Percentiles rank a stretch among this genome's conserved stretches.
Evolutionary conservation across 2,888 invertebrate species (phyloP).

Genomic region (Erebia epiphron): DNA sequence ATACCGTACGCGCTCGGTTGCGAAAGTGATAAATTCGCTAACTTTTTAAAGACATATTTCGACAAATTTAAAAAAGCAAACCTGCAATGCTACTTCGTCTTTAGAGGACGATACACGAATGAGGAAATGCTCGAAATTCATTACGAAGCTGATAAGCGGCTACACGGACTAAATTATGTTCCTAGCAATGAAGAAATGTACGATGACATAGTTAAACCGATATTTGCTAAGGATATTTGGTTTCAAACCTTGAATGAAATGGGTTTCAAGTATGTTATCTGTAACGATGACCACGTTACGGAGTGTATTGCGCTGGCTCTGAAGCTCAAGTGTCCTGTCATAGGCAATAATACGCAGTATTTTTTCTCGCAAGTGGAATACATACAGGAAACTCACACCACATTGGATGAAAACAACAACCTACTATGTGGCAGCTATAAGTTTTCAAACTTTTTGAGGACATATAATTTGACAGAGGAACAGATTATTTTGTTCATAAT

Average conservation of each 20-base stretch:
- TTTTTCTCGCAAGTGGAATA: constrained; percentile 50
- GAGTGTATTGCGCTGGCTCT: constrained; percentile 53
- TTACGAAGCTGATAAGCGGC: constrained; percentile 5
- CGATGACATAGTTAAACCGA: constrained; percentile 37
- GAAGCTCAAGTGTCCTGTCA: constrained; percentile 50
- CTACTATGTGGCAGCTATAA: constrained; percentile 7
- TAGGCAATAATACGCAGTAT: constrained; percentile 51
- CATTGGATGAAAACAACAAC: constrained; percentile 35
- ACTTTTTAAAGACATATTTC: constrained; percentile 44
- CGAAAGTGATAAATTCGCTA: constrained; percentile 50
- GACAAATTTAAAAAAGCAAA: constrained; percentile 49
- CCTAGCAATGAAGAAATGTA: background rate
- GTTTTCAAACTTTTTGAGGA: constrained; percentile 27
- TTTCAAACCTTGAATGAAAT: constrained; percentile 51
- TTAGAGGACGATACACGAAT: constrained; percentile 49
- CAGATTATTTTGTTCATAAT: constrained; percentile 43
- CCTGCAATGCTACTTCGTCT: constrained; percentile 53
- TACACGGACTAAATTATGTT: constrained; percentile 12
- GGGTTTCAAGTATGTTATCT: constrained; percentile 47
- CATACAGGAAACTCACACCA: constrained; percentile 43
- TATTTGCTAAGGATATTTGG: constrained; percentile 46
- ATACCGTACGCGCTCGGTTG: constrained; percentile 47
- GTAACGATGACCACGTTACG: constrained; percentile 47
- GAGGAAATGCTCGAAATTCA: constrained; percentile 35
- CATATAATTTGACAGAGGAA: constrained; percentile 12